Evolutionary conservation across 1,140 invertebrate species (phyloP).

Genomic region (Samia ricini): DNA sequence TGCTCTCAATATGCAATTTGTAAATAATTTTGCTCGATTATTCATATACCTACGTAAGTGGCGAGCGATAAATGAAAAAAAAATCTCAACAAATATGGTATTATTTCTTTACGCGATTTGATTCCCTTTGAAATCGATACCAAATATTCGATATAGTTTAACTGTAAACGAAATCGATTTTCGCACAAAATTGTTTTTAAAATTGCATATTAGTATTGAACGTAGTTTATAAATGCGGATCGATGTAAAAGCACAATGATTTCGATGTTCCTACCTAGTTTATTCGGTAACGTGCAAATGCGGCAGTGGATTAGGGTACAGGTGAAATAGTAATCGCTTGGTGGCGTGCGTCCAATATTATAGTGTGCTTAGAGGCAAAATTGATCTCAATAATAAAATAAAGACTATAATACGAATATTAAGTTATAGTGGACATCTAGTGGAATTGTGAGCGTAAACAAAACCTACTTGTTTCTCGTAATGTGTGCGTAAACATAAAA

Average conservation of each 20-base stretch:
- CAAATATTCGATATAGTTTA: conserved; percentile 18
- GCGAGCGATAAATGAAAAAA: too few species aligned
- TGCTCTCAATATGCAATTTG: background rate
- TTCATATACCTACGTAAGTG: background rate
- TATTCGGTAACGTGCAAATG: background rate
- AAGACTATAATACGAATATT: conserved; percentile 61
- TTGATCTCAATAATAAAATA: conserved; percentile 74
- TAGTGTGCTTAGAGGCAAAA: conserved; percentile 67
- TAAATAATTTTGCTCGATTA: background rate
- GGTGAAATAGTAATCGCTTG: conserved; percentile 25
- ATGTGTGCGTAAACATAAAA: conserved; percentile 46
- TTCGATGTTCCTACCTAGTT: conserved; percentile 19
- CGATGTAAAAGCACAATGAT: conserved; percentile 10
- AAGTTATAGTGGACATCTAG: conserved; percentile 61
- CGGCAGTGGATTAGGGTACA: conserved; percentile 26
- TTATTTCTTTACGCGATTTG: conserved; percentile 7
- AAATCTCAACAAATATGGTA: background rate
- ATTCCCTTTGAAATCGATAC: conserved; percentile 36
- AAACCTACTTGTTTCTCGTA: conserved; percentile 68
- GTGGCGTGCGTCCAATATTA: conserved; percentile 42
- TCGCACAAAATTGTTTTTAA: background rate
- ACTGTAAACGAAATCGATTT: conserved; percentile 24
- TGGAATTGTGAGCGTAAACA: conserved; percentile 70
- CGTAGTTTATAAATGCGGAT: background rate
- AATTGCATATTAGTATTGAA: background rate